phyloP scores from a whole-genome alignment of 2,888 invertebrate genomes.

The Agonopterix subpropinquella region DNA sequence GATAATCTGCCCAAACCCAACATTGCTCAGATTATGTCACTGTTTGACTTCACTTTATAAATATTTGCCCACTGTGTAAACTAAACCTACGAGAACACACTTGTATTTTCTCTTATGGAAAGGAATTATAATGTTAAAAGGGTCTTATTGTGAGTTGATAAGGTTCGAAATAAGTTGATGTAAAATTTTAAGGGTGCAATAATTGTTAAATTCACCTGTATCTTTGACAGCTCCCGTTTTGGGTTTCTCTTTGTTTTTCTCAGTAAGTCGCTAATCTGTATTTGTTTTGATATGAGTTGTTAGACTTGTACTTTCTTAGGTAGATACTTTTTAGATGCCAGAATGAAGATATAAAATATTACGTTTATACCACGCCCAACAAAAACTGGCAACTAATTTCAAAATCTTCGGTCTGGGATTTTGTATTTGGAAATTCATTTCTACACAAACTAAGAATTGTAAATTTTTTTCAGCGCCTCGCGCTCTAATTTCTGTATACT shows the following conservation, averaged over 20 bases:
- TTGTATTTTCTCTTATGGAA: slow-evolving; percentile 16
- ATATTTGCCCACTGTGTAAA: slow-evolving; percentile 59
- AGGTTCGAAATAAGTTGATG: slow-evolving; percentile 12
- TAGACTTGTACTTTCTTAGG: too few relatives aligned
- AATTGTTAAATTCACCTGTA: slow-evolving; percentile 21
- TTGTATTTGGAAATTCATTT: too few relatives aligned
- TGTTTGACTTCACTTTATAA: slow-evolving; percentile 49
- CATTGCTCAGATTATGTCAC: slow-evolving; percentile 42
- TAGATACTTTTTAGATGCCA: too few relatives aligned
- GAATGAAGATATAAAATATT: too few relatives aligned
- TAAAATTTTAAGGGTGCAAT: slow-evolving; percentile 6
- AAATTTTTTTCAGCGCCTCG: too few relatives aligned
- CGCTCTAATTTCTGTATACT: too few relatives aligned
- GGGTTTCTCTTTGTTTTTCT: slow-evolving; percentile 47
- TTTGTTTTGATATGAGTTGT: slow-evolving; percentile 18
- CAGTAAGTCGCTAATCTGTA: slow-evolving; percentile 48
- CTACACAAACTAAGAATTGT: too few relatives aligned
- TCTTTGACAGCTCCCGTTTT: slow-evolving; percentile 55
- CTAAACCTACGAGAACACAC: slow-evolving; percentile 30
- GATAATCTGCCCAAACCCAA: slow-evolving; percentile 44
- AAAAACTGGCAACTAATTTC: too few relatives aligned
- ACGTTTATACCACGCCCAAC: too few relatives aligned
- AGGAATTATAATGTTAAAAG: too few relatives aligned
- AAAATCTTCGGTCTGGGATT: too few relatives aligned
- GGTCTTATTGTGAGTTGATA: slow-evolving; percentile 8